Conservation (phyloP, 2,888 invertebrate species). For the Lasioglossum zephyrum region DNA sequence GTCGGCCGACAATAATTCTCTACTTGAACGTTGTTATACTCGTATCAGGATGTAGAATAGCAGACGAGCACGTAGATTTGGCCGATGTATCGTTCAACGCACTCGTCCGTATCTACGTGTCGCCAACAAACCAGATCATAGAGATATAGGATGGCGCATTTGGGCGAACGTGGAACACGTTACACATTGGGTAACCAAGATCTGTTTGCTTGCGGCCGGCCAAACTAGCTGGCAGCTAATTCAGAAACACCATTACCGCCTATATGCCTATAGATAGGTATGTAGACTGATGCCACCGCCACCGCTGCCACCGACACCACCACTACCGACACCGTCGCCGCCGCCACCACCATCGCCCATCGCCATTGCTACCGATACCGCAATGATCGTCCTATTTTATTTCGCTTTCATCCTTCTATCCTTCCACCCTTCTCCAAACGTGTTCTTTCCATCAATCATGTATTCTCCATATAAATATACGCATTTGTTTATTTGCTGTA, state of each 20-base stretch:
- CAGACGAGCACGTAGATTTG: not conserved
- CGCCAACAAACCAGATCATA: constrained; percentile 53
- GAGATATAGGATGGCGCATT: constrained; percentile 67
- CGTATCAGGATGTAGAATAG: not conserved
- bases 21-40: not conserved
- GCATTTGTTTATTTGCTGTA: not conserved
- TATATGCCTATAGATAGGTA: constrained; percentile 74
- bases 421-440: not conserved
- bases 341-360: constrained; percentile 23
- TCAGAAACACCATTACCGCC: constrained; percentile 84
- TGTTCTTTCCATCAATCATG: not conserved
- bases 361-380: constrained; percentile 22
- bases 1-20: not conserved
- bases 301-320: constrained; percentile 51
- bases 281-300: constrained; percentile 65
- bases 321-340: constrained; percentile 43
- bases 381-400: constrained; percentile 23
- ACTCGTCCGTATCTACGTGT: constrained; percentile 19
- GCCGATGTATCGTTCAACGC: not conserved
- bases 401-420: constrained; percentile 23
- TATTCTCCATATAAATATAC: not conserved
- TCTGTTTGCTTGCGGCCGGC: constrained; percentile 84
- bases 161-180: constrained; percentile 79
- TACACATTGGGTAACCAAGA: constrained; percentile 84
- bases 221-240: constrained; percentile 84